These are phyloP conservation scores for Listronotus oregonensis DNA, from an alignment of 1,140 invertebrate genomes.

Conservation along the genomic window DNA sequence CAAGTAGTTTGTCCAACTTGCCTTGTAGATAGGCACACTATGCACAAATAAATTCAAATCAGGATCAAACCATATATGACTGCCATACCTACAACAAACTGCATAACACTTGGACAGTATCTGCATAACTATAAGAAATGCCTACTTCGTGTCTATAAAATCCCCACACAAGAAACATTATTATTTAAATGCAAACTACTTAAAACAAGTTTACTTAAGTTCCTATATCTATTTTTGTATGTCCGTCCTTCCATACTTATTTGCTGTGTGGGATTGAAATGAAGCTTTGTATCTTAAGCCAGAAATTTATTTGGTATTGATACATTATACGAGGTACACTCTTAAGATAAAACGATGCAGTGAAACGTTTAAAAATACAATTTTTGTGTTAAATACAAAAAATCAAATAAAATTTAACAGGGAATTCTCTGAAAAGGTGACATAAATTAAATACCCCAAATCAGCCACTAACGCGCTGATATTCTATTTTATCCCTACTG, in stretches of 20 bases:
- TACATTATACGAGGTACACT: neutral
- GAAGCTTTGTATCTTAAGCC: constrained; percentile 8
- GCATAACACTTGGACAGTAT: neutral
- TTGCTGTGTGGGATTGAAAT: constrained; percentile 3
- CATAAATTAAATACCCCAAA: no score
- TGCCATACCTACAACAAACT: no score
- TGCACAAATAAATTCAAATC: no score
- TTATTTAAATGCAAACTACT: constrained; percentile 18
- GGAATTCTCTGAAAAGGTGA: no score
- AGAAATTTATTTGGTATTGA: constrained; percentile 2
- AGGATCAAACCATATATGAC: no score
- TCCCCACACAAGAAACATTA: constrained; percentile 9
- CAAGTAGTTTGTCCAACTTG: no score
- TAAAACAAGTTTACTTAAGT: constrained; percentile 14
- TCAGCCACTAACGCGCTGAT: no score
- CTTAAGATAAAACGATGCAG: neutral
- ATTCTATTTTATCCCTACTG: no score
- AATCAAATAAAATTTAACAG: no score
- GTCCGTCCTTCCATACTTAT: constrained; percentile 2
- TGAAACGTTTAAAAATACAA: no score
- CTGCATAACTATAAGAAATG: constrained; percentile 16
- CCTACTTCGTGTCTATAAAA: constrained; percentile 6
- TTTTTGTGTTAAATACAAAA: no score
- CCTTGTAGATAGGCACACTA: no score
- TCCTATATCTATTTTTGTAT: constrained; percentile 9